Evolutionary conservation across 2,797 vertebrate genomes (phyloP), one percentile per base, ranked within the genome.

Genomic region (Hypotaenidia okinawae): DNA sequence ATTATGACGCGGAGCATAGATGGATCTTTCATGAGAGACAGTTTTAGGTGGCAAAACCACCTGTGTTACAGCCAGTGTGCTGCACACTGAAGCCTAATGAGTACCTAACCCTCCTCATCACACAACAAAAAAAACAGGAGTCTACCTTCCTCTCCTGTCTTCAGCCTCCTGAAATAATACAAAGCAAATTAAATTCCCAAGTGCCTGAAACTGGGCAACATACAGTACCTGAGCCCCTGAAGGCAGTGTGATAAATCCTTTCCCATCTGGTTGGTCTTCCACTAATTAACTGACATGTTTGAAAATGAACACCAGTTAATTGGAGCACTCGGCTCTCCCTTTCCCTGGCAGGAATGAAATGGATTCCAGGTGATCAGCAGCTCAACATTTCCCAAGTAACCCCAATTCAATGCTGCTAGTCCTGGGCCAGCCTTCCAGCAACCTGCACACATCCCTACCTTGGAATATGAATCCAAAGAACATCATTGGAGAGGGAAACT

Each of bases 251-350:
- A 89, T 62, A 93, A 94, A 91, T 43, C 93, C 80, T 86, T 68
- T 93, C 54, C 93, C 90, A 95, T 86, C 95, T 87, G 89, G 25
- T 84, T 8, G 4, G 67, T 18, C 90, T 78, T 88, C 89, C 90
- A 59, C 78, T 92, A 92, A 96, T 94, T 96, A 92, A 78, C 79
- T 64, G 90, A 93, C 83, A 62, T 9, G 66, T 90, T 1, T 86
- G 85, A 62, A 94, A 94, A 96, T 2, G 62, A 94, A 62, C 90
- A 86, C 37, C 74, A 72, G 85, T 66, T 94, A 93, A 95, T 81
- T 88, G 90, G 80, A 93, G 62, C 45, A 23, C 79, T 89, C 33
- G 82, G 39, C 24, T 78, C 79, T 91, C 61, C 55, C 73, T 81
- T 25, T 51, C 64, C 54, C 76, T 78, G 85, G 82, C 66, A 87